Evolutionary conservation across 2,888 invertebrate species (phyloP).

Genomic region (Rhamnusium bicolor): DNA sequence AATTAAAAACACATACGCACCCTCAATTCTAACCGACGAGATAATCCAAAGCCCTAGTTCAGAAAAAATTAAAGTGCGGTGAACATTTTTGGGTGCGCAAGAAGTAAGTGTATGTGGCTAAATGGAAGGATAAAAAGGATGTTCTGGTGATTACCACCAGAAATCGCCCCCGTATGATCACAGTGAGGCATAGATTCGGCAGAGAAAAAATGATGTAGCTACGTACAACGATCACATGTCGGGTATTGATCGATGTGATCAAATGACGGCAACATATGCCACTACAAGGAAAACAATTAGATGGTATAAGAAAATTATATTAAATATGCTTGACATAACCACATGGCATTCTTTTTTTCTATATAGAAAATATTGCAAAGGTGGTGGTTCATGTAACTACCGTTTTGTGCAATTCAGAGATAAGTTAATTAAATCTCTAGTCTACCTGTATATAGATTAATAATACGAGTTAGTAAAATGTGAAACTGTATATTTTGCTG

Average conservation of each 20-base stretch:
- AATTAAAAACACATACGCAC: constrained; percentile 32
- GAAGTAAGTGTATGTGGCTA: constrained; percentile 58
- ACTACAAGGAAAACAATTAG: constrained; percentile 41
- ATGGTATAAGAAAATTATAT: constrained; percentile 62
- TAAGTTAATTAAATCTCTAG: constrained; percentile 32
- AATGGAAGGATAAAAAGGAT: constrained; percentile 59
- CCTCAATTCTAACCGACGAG: constrained; percentile 31
- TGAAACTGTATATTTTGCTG: too few relatives aligned
- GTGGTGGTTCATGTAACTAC: neutral
- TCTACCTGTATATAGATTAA: too few relatives aligned
- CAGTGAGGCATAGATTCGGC: constrained; percentile 50
- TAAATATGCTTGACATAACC: constrained; percentile 49
- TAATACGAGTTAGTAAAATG: too few relatives aligned
- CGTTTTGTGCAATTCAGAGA: constrained; percentile 29
- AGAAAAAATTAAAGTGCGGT: constrained; percentile 43
- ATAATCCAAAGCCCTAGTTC: constrained; percentile 35
- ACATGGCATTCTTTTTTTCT: constrained; percentile 25
- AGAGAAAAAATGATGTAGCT: constrained; percentile 38
- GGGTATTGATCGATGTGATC: constrained; percentile 50
- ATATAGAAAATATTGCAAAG: constrained; percentile 23
- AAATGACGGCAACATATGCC: neutral
- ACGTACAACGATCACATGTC: constrained; percentile 51
- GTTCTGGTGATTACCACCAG: constrained; percentile 59
- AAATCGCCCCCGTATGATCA: constrained; percentile 52
- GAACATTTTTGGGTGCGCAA: too few relatives aligned